These are phyloP conservation scores for Dione juno DNA, from an alignment of 2,888 invertebrate genomes.

Conservation along the genomic window DNA sequence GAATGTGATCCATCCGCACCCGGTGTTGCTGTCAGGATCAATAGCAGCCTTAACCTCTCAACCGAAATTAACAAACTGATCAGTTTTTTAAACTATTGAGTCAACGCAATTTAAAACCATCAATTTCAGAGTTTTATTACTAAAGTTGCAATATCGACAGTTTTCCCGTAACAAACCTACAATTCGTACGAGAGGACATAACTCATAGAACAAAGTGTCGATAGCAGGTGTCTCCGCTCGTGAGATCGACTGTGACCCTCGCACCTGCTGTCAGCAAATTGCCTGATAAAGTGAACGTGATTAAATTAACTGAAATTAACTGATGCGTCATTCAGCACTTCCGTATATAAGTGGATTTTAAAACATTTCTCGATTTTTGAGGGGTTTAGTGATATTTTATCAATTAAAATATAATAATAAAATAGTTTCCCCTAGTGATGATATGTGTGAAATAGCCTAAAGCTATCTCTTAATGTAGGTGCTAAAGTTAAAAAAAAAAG, in stretches of 20 bases:
- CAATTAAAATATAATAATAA: too few relatives aligned
- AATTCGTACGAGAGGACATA: background rate
- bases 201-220: constrained; percentile 7
- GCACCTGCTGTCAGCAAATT: constrained; percentile 16
- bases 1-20: too few relatives aligned
- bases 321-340: constrained; percentile 5
- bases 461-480: too few relatives aligned
- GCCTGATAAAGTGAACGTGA: constrained; percentile 16
- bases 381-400: too few relatives aligned
- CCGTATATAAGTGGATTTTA: background rate
- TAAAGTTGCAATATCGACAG: background rate
- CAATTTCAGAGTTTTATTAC: background rate
- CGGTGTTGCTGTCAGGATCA: too few relatives aligned
- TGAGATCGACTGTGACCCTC: background rate
- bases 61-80: too few relatives aligned
- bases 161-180: background rate
- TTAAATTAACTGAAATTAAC: constrained; percentile 12
- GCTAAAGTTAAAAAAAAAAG: too few relatives aligned
- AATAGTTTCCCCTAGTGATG: too few relatives aligned
- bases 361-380: background rate
- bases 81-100: background rate
- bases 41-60: too few relatives aligned
- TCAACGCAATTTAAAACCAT: background rate
- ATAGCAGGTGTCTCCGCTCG: background rate
- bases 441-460: too few relatives aligned